Evolutionary conservation across 1,140 invertebrate species (phyloP).

Genomic region (Ceratitis capitata): DNA sequence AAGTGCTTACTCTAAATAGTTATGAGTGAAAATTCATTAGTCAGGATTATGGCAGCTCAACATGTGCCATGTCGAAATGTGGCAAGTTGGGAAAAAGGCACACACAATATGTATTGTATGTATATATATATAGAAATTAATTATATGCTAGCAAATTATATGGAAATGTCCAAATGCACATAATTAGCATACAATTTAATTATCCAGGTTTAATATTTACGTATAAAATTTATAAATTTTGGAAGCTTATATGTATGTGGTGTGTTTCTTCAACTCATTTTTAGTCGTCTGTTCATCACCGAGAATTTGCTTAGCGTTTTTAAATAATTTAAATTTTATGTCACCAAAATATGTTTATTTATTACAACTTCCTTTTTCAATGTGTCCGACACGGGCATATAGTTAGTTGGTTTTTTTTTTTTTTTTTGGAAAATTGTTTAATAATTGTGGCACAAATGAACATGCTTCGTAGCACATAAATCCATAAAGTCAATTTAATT

Average conservation of each 20-base stretch:
- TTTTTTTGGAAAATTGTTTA: slow-evolving; percentile 1
- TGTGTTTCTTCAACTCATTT: background rate
- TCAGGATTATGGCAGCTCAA: background rate
- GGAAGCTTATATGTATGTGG: background rate
- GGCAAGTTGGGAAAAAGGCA: background rate
- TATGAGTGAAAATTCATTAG: background rate
- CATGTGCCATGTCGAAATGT: background rate
- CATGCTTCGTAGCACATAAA: background rate
- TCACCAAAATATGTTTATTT: background rate
- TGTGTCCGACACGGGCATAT: background rate
- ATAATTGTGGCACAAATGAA: slow-evolving; percentile 30
- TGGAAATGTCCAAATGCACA: background rate
- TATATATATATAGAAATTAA: too few species aligned
- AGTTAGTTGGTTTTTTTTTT: background rate
- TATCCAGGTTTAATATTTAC: background rate
- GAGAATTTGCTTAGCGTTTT: background rate
- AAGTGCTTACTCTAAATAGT: background rate
- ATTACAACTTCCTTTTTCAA: background rate
- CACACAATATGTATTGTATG: too few species aligned
- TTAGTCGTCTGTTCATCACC: background rate
- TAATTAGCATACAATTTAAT: background rate
- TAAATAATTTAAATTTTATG: too few species aligned
- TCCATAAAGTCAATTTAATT: slow-evolving; percentile 24
- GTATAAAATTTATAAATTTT: background rate
- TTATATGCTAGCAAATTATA: background rate